A percentile compares a stretch with the other conserved stretches of the same genome.
Conservation (phyloP, 2,797 vertebrate species). For the Pteropus rufus region DNA sequence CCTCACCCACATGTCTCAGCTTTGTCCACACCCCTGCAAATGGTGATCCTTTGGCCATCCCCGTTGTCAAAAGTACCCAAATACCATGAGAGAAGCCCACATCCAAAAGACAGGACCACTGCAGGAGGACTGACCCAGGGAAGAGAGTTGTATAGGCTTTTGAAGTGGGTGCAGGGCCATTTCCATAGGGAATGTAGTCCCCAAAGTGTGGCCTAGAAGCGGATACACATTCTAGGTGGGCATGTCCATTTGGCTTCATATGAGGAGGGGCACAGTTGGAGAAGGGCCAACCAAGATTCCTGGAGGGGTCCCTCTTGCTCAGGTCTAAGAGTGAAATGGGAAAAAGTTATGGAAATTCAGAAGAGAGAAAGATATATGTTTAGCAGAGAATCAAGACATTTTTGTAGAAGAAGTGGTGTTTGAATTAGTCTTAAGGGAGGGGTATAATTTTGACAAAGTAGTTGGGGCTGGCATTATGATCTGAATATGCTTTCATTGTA, state of each 20-base stretch:
- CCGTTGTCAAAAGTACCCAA: background rate
- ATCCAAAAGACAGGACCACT: background rate
- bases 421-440: background rate
- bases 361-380: background rate
- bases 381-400: background rate
- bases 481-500: background rate
- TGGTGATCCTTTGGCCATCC: background rate
- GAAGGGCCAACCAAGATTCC: background rate
- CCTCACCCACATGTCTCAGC: background rate
- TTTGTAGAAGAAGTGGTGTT: constrained; percentile 4
- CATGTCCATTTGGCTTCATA: background rate
- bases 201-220: background rate
- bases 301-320: background rate
- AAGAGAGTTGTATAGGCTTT: background rate
- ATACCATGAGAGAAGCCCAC: background rate
- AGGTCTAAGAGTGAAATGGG: background rate
- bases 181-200: background rate
- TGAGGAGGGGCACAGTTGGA: background rate
- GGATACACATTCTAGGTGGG: background rate
- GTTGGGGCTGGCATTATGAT: background rate
- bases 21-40: background rate
- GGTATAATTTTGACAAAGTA: background rate
- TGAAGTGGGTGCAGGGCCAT: background rate
- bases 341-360: background rate
- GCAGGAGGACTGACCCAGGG: background rate